Conservation (phyloP, 2,797 vertebrate genomes). For the Telmatherina bonti region DNA sequence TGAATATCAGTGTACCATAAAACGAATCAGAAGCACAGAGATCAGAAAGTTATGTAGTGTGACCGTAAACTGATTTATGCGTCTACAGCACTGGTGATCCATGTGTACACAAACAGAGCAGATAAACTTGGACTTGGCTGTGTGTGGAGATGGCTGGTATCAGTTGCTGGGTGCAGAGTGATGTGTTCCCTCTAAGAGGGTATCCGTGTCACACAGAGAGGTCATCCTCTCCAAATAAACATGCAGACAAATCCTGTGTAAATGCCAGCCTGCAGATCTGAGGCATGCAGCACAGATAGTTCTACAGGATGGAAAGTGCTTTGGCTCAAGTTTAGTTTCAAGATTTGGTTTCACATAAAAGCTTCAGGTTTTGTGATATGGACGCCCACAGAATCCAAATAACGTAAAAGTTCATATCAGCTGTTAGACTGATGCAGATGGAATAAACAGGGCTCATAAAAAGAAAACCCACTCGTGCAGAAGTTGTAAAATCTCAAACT, state of each 20-base stretch:
- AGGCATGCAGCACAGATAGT: constrained; percentile 2
- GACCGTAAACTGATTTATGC: constrained; percentile 5
- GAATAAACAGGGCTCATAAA: not conserved
- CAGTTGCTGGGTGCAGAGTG: constrained; percentile 67
- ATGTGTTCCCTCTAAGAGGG: constrained; percentile 45
- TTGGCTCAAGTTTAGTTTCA: constrained; percentile 6
- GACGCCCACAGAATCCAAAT: not conserved
- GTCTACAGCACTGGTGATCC: not conserved
- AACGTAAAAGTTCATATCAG: not conserved
- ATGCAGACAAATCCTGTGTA: constrained; percentile 28
- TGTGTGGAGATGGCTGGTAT: constrained; percentile 42
- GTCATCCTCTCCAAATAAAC: constrained; percentile 62
- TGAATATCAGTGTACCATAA: no score
- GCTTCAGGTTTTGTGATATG: not conserved
- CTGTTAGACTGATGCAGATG: not conserved
- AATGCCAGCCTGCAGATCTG: constrained; percentile 38
- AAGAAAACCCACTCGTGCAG: not conserved
- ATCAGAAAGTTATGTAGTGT: no score
- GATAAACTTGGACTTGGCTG: constrained; percentile 24
- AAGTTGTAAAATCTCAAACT: not conserved
- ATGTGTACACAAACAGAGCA: constrained; percentile 5
- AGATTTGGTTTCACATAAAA: not conserved
- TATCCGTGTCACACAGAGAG: constrained; percentile 54
- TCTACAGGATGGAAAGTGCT: constrained; percentile 11
- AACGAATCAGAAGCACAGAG: no score